These are phyloP conservation scores for Porites divaricata DNA, from an alignment of 92 coral and sea anemone species.

Conservation along the genomic window DNA sequence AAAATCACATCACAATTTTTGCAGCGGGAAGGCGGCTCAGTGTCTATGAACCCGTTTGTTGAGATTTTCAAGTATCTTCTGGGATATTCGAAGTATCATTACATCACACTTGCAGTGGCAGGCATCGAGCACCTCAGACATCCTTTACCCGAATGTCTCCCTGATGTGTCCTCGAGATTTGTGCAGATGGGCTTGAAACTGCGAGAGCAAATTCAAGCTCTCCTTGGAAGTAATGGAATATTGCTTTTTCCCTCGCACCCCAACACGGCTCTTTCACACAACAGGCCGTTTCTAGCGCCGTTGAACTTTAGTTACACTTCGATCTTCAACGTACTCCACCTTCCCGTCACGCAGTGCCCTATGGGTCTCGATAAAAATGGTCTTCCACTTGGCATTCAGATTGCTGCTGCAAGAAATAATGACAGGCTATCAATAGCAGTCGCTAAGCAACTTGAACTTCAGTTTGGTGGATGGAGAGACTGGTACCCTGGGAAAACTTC, in stretches of 20 bases:
- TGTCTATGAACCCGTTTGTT: slow-evolving; percentile 68
- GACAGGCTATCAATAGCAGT: slow-evolving; percentile 81
- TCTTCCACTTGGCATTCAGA: slow-evolving; percentile 91
- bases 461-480: slow-evolving; percentile 82
- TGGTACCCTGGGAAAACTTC: slow-evolving; percentile 73
- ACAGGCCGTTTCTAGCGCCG: slow-evolving; percentile 71
- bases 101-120: slow-evolving; percentile 73
- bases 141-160: slow-evolving; percentile 54
- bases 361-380: slow-evolving; percentile 80
- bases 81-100: slow-evolving; percentile 82
- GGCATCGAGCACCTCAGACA: slow-evolving; percentile 63
- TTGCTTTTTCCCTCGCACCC: slow-evolving; percentile 85
- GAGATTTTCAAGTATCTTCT: slow-evolving; percentile 77
- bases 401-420: slow-evolving; percentile 79
- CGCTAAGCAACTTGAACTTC: slow-evolving; percentile 72
- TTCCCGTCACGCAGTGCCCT: slow-evolving; percentile 94
- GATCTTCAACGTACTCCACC: slow-evolving; percentile 75
- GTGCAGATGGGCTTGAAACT: slow-evolving; percentile 76
- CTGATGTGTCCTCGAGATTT: slow-evolving; percentile 68
- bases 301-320: slow-evolving; percentile 84
- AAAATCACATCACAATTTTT: slow-evolving; percentile 64
- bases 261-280: slow-evolving; percentile 73
- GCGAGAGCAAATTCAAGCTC: slow-evolving; percentile 69
- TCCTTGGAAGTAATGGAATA: slow-evolving; percentile 79
- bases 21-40: slow-evolving; percentile 39